Percentiles rank a stretch among this genome's conserved stretches.
Conservation (phyloP, 2,888 invertebrate genomes). For the Tenthredo notha region DNA sequence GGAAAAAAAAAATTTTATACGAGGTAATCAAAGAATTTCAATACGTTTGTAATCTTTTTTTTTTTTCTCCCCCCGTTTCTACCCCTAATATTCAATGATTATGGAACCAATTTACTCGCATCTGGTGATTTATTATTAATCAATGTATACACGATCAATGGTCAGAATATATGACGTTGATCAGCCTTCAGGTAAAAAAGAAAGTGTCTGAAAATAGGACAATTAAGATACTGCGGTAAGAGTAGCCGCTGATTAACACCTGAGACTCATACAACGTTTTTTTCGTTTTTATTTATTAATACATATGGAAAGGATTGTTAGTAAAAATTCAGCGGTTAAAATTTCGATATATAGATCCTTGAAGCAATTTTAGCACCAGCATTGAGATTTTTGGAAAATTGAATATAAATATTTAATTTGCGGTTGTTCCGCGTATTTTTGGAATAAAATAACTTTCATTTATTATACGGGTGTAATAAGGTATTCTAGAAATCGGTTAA, state of each 20-base stretch:
- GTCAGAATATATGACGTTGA: neutral
- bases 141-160: neutral
- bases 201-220: slow-evolving; percentile 2
- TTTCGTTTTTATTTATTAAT: neutral
- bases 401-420: neutral
- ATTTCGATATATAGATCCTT: neutral
- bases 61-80: neutral
- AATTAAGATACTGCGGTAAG: neutral
- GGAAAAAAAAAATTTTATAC: neutral
- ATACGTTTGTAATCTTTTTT: neutral
- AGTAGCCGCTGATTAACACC: neutral
- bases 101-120: neutral
- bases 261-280: neutral
- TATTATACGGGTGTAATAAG: neutral
- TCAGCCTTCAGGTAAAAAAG: slow-evolving; percentile 31
- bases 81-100: neutral
- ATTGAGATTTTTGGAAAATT: neutral
- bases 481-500: neutral
- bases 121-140: neutral
- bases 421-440: neutral
- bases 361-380: no score
- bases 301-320: neutral
- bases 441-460: slow-evolving; percentile 5
- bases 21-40: slow-evolving; percentile 9
- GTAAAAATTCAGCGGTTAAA: neutral